These are phyloP conservation scores for Noctua fimbriata DNA, from an alignment of 2,888 invertebrate genomes.

Conservation along the genomic window DNA sequence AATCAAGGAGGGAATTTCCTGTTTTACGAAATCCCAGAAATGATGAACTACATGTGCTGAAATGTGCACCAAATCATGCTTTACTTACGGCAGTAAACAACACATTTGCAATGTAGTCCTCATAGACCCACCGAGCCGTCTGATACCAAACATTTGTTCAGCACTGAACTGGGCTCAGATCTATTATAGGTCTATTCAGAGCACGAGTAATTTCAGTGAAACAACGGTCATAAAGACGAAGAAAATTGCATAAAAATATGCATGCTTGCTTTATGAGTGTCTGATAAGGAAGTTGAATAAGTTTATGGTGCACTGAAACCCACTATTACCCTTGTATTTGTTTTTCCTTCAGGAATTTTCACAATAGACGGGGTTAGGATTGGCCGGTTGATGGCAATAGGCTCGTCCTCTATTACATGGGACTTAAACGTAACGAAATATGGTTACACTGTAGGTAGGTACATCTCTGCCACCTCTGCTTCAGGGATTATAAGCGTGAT, in stretches of 20 bases:
- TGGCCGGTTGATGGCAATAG: neutral
- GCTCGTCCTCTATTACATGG: neutral
- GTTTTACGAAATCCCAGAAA: neutral
- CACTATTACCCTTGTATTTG: neutral
- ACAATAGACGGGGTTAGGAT: neutral
- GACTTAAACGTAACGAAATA: neutral
- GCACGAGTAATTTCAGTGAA: slow-evolving; percentile 53
- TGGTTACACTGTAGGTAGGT: no score
- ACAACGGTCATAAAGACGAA: slow-evolving; percentile 33
- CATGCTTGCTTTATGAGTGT: slow-evolving; percentile 10
- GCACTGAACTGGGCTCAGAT: slow-evolving; percentile 65
- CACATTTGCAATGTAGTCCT: slow-evolving; percentile 40
- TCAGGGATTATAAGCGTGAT: neutral
- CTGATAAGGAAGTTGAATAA: slow-evolving; percentile 14
- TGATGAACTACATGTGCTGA: neutral
- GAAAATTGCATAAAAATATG: slow-evolving; percentile 29
- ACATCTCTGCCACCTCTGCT: neutral
- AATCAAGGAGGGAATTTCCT: neutral
- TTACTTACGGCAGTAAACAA: slow-evolving; percentile 26
- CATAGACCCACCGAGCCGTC: slow-evolving; percentile 56
- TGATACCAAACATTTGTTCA: slow-evolving; percentile 71
- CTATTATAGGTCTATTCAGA: slow-evolving; percentile 10
- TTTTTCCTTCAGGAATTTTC: neutral
- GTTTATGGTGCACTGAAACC: neutral
- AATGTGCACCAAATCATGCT: slow-evolving; percentile 21